A percentile compares a stretch with the other conserved stretches of the same genome.
These are phyloP conservation scores for Luperina testacea DNA, from an alignment of 2,888 invertebrate genomes.

Conservation along the genomic window DNA sequence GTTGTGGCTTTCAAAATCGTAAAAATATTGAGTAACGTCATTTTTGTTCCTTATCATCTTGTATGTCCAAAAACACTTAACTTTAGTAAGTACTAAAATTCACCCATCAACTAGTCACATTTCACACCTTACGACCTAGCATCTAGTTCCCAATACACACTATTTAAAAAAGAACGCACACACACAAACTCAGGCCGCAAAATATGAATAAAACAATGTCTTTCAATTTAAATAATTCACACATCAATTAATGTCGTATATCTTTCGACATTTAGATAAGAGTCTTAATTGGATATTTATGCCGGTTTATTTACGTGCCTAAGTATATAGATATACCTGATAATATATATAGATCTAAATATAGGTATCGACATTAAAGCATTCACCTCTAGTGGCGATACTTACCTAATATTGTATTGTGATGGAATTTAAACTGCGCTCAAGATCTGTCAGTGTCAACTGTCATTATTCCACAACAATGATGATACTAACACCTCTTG, in stretches of 20 bases:
- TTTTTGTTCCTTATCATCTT: slow-evolving; percentile 7
- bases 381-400: not conserved
- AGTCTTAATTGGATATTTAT: slow-evolving; percentile 61
- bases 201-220: slow-evolving; percentile 50
- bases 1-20: slow-evolving; percentile 17
- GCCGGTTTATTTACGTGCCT: slow-evolving; percentile 34
- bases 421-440: not conserved
- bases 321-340: slow-evolving; percentile 13
- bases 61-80: slow-evolving; percentile 8
- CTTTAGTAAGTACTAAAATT: not conserved
- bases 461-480: not conserved
- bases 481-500: not conserved
- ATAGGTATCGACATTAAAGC: slow-evolving; percentile 10
- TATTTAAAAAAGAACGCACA: slow-evolving; percentile 11
- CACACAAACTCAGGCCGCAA: slow-evolving; percentile 8
- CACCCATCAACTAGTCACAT: slow-evolving; percentile 18
- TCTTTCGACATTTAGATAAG: slow-evolving; percentile 59
- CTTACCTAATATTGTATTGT: not conserved
- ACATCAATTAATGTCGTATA: slow-evolving; percentile 56
- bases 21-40: slow-evolving; percentile 2
- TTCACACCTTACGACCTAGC: slow-evolving; percentile 36
- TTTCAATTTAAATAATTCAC: slow-evolving; percentile 63
- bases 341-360: slow-evolving; percentile 1
- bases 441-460: not conserved
- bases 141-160: not conserved